Evolutionary conservation across 2,113 vertebrate genomes (phyloP).

Genomic region (Microtus montanus): DNA sequence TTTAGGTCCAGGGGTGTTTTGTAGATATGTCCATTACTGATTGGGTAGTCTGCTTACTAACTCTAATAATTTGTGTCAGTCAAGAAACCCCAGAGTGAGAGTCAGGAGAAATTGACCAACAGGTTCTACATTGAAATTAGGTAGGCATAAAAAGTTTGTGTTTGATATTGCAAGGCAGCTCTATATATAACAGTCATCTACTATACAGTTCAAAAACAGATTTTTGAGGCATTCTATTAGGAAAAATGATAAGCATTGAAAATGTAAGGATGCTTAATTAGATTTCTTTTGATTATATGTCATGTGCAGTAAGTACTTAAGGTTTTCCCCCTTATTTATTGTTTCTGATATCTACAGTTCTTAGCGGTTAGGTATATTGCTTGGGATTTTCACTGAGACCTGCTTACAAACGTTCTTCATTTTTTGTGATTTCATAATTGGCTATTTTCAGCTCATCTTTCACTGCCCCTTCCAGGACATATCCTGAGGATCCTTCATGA

Average conservation of each 20-base stretch:
- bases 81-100: neutral
- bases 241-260: neutral
- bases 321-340: neutral
- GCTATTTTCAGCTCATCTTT: constrained; percentile 1
- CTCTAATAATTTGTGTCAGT: neutral
- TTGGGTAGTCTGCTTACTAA: neutral
- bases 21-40: neutral
- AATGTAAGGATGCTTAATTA: neutral
- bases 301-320: neutral
- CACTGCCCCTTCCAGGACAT: neutral
- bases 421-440: constrained; percentile 15
- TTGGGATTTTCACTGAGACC: neutral
- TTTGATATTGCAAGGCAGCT: neutral
- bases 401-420: neutral
- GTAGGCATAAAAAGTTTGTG: too few species aligned
- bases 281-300: neutral
- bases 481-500: neutral
- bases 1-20: neutral
- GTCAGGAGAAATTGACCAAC: neutral
- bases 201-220: neutral
- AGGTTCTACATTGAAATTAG: neutral
- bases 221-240: neutral
- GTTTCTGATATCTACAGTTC: neutral
- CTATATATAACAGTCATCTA: neutral
- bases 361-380: neutral